These are phyloP conservation scores for Eremophila alpestris DNA, from an alignment of 2,797 vertebrate species.

Conservation along the genomic window DNA sequence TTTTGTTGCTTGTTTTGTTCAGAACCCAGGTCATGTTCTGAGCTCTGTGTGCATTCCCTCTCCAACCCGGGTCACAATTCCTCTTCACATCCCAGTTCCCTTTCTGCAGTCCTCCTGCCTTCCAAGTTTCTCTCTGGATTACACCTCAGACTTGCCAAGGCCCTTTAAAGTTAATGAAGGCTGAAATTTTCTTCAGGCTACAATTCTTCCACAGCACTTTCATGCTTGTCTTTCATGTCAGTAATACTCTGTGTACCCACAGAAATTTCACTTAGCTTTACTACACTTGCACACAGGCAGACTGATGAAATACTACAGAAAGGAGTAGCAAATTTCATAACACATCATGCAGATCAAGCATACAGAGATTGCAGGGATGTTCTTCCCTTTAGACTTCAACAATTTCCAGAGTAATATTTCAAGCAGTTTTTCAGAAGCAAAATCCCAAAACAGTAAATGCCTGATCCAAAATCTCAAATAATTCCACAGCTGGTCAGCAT, in stretches of 20 bases:
- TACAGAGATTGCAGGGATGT: background rate
- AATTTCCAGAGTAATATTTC: background rate
- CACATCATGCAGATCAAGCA: background rate
- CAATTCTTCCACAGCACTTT: background rate
- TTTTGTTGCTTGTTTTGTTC: background rate
- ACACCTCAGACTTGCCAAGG: constrained; percentile 13
- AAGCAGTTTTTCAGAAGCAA: background rate
- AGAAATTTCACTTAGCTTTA: background rate
- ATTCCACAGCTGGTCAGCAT: background rate
- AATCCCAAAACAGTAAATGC: background rate
- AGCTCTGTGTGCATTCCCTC: background rate
- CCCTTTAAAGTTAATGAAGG: constrained; percentile 39
- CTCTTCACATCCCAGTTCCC: background rate
- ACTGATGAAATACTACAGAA: background rate
- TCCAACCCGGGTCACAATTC: accelerated
- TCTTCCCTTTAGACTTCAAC: background rate
- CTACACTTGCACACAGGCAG: background rate
- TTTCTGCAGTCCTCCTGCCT: background rate
- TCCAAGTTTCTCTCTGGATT: background rate
- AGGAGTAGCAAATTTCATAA: background rate
- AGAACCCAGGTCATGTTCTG: background rate
- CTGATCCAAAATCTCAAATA: background rate
- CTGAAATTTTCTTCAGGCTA: constrained; percentile 50
- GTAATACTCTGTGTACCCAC: background rate
- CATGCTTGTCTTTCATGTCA: constrained; percentile 7